Evolutionary conservation across 2,113 vertebrate genomes (phyloP), one percentile per base, ranked within the genome.

Genomic region (Fulmarus glacialis): DNA sequence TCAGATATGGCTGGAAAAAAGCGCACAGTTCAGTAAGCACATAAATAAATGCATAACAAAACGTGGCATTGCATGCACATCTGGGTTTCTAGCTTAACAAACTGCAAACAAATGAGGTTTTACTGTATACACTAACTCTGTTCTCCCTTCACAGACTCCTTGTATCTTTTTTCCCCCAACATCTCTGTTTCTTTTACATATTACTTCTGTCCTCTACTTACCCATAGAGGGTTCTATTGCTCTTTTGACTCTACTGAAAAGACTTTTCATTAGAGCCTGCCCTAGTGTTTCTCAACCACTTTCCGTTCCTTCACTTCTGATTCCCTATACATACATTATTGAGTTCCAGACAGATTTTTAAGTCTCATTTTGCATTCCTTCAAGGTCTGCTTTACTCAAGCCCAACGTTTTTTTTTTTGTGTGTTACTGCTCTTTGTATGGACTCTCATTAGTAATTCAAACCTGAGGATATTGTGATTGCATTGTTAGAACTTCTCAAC

Each of bases 361-460:
- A 82, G 62, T 82, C 96, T 98, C 87, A 94, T 94, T 96, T 82
- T 48, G 87, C 91, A 97, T 97, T 96, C 93, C 83, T 96, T 93
- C 91, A 90, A 95, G 93, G 68, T 89, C 87, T 94, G 72, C 82
- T 91, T 80, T 94, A 53, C 77, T 80, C 74, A 62, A 59, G 82
- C 7, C 45, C 83, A 53, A 36, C 22, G 3, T 59, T 93, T 87
- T 63, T 50, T 58, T 43, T 66, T 59, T n/a, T n/a, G n/a, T 80
- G 36, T 85, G 24, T 58, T 81, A 32, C 63, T 62, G 26, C 43
- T 81, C 72, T 94, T 95, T 67, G 87, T 84, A 88, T 59, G 91
- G 95, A 97, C 90, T 87, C 74, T 93, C 96, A 96, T 96, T 93
- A 95, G 97, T 95, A 96, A 97, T 92, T 97, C 93, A 96, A 80